Evolutionary conservation across 1,140 invertebrate genomes (phyloP).

Genomic region (Gonatopus flavifemur): DNA sequence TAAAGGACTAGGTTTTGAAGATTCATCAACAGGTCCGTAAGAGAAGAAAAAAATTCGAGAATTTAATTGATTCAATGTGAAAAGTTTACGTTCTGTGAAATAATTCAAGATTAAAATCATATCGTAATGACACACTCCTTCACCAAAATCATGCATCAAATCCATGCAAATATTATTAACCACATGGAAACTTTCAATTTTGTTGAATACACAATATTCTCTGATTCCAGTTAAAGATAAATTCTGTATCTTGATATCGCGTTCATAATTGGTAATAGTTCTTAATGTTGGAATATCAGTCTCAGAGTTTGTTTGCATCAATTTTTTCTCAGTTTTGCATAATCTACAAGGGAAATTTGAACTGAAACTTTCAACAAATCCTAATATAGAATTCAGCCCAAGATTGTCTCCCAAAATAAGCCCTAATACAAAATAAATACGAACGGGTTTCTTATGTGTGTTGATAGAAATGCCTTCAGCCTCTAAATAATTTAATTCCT

Average conservation of each 20-base stretch:
- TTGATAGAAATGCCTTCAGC: no score
- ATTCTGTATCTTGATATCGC: no score
- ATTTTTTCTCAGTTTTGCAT: neutral
- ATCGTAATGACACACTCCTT: constrained; percentile 7
- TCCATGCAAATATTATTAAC: neutral
- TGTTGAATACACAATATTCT: no score
- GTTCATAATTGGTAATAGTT: neutral
- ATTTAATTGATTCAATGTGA: constrained; percentile 1
- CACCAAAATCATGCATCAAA: constrained; percentile 2
- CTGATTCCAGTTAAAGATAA: no score
- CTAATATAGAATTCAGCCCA: no score
- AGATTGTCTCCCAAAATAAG: no score
- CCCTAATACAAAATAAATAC: no score
- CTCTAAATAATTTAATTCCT: no score
- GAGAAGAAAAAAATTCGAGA: neutral
- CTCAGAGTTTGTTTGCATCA: neutral
- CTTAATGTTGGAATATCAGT: neutral
- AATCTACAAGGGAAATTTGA: no score
- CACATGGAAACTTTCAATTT: no score
- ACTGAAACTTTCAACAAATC: no score
- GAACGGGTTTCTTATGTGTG: no score
- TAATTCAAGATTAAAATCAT: neutral
- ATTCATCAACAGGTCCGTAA: constrained; percentile 7
- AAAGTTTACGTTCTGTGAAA: neutral
- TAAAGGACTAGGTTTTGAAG: neutral